Percentiles rank a stretch among this genome's conserved stretches.
Conservation (phyloP, 2,113 vertebrate genomes). For the Cettia cetti region DNA sequence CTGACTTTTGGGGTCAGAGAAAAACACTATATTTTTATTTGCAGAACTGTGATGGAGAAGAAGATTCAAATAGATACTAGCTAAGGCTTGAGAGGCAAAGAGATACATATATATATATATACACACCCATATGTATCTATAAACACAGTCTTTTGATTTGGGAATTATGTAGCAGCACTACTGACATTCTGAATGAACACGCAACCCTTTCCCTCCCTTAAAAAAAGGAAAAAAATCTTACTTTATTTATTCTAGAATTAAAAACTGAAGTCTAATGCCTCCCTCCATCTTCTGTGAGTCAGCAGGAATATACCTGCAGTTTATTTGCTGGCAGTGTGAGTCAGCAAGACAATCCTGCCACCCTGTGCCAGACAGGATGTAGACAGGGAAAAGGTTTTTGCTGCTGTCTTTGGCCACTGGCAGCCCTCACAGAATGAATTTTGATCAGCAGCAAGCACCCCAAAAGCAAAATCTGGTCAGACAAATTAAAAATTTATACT, state of each 20-base stretch:
- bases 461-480: neutral
- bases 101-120: neutral
- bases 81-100: neutral
- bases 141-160: neutral
- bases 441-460: neutral
- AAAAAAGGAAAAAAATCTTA: neutral
- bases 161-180: neutral
- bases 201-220: neutral
- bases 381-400: neutral
- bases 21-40: neutral
- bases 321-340: neutral
- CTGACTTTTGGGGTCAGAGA: neutral
- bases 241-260: neutral
- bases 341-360: constrained; percentile 1
- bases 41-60: neutral
- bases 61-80: neutral
- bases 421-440: neutral
- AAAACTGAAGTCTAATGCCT: neutral
- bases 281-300: neutral
- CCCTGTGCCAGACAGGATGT: neutral
- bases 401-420: neutral
- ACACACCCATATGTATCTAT: neutral
- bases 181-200: neutral
- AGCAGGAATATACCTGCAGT: neutral
- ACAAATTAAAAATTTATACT: neutral